phyloP scores from a whole-genome alignment of 1,140 invertebrate species.

The Adelges cooleyi region DNA sequence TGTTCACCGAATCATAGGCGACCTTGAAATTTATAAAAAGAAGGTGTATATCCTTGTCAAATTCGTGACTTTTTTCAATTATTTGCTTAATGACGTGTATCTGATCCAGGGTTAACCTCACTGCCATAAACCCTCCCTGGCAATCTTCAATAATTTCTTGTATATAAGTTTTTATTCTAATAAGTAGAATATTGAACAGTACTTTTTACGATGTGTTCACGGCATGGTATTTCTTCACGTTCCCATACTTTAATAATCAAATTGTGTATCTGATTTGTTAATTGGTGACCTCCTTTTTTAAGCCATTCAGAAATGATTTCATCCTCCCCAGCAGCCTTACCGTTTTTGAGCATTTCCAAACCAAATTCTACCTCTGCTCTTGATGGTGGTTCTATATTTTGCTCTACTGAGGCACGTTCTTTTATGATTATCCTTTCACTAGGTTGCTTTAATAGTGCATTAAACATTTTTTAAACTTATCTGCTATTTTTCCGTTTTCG shows the following conservation, averaged over 20 bases:
- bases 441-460: not conserved
- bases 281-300: slow-evolving; percentile 29
- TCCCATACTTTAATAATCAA: slow-evolving; percentile 30
- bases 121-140: not conserved
- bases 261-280: not conserved
- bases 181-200: slow-evolving; percentile 24
- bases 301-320: slow-evolving; percentile 28
- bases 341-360: not conserved
- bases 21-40: slow-evolving; percentile 21
- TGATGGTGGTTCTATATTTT: slow-evolving; percentile 1
- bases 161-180: slow-evolving; percentile 10
- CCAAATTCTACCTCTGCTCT: not conserved
- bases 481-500: not conserved
- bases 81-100: not conserved
- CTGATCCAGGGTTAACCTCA: not conserved
- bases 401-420: not conserved
- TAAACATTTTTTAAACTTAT: not conserved
- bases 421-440: slow-evolving; percentile 3
- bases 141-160: slow-evolving; percentile 18
- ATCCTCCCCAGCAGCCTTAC: not conserved
- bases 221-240: slow-evolving; percentile 30
- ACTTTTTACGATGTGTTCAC: slow-evolving; percentile 28
- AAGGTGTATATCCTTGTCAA: slow-evolving; percentile 6
- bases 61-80: slow-evolving; percentile 20
- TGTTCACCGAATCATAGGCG: slow-evolving; percentile 29